Base-by-base conservation (phyloP, 2,888 invertebrate species). In the Phalera bucephala region DNA sequence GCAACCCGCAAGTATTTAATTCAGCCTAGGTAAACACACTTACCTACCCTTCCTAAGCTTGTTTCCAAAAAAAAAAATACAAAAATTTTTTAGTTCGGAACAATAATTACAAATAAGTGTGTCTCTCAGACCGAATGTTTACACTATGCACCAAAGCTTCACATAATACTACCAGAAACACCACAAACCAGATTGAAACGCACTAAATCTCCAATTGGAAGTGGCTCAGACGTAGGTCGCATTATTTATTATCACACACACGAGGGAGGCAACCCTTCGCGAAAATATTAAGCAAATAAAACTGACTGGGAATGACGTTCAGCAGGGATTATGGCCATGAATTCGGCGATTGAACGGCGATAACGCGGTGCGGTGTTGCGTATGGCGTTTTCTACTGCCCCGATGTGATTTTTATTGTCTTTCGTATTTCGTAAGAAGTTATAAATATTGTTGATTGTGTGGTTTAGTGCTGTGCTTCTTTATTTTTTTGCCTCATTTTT, bases 251-350 rank as follows among this genome's bases (percentile, higher is more conserved):
- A 80, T 80, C 68, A 72, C 72, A 75, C 74, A 77, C 81, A 74
- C 67, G 76, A 74, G 72, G 65, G 55, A 66, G 68, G 60, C 67
- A 67, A 71, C 66, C 73, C 72, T 80, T 77, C 62, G 62, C 65
- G 71, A 71, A 78, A 78, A 79, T 80, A 81, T 81, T 76, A 80
- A 74, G 70, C 74, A 80, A 83, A 81, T 78, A 79, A 67, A 60
- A 56, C 62, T 52, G 43, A 54, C 56, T 58, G 49, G 41, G 42
- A 52, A 61, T 43, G 52, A 63, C 51, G 51, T 59, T 52, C 46
- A 40, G 1, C 1, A 10, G 9, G 26, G 38, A 33, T 45, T 61
- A 51, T 34, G 56, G 75, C 66, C 42, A 70, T 30, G 31, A 54
- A 54, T 38, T 23, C 6, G 14, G 62, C 61, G 58, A 37, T 26